Conservation (phyloP, 2,888 invertebrate species). For the Ichneumoninae sp. region DNA sequence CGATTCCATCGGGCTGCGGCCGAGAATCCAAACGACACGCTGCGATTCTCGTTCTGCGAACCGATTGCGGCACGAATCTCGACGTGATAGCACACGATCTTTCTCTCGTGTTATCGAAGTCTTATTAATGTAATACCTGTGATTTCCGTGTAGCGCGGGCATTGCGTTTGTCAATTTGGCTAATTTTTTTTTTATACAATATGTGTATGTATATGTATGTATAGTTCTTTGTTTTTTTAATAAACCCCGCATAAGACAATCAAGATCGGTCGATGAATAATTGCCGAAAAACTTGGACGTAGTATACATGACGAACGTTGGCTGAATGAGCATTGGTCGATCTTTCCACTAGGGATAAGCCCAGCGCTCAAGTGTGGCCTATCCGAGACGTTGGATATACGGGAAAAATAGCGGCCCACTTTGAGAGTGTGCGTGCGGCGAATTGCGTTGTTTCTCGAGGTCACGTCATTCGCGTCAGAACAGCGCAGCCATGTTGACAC, state of each 20-base stretch:
- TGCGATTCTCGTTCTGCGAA: slow-evolving; percentile 15
- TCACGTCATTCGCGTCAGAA: not conserved
- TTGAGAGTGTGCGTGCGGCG: slow-evolving; percentile 2
- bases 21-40: slow-evolving; percentile 26
- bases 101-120: slow-evolving; percentile 41
- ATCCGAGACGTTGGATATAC: slow-evolving; percentile 52
- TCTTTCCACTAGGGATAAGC: slow-evolving; percentile 56
- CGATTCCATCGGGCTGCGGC: not conserved
- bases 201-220: not conserved
- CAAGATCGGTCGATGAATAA: slow-evolving; percentile 59
- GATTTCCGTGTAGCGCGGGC: slow-evolving; percentile 69
- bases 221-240: slow-evolving; percentile 24
- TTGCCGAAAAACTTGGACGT: slow-evolving; percentile 61
- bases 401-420: slow-evolving; percentile 26
- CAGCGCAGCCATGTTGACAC: not conserved
- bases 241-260: slow-evolving; percentile 68
- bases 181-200: slow-evolving; percentile 5
- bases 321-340: slow-evolving; percentile 58
- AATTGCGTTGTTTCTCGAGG: slow-evolving; percentile 11
- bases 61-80: slow-evolving; percentile 40
- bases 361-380: slow-evolving; percentile 49
- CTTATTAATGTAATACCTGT: slow-evolving; percentile 68
- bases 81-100: slow-evolving; percentile 27
- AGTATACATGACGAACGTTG: slow-evolving; percentile 59
- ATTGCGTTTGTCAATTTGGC: slow-evolving; percentile 63